These are phyloP conservation scores for Butastur rufipennis DNA, from an alignment of 2,113 vertebrate genomes.

Conservation along the genomic window DNA sequence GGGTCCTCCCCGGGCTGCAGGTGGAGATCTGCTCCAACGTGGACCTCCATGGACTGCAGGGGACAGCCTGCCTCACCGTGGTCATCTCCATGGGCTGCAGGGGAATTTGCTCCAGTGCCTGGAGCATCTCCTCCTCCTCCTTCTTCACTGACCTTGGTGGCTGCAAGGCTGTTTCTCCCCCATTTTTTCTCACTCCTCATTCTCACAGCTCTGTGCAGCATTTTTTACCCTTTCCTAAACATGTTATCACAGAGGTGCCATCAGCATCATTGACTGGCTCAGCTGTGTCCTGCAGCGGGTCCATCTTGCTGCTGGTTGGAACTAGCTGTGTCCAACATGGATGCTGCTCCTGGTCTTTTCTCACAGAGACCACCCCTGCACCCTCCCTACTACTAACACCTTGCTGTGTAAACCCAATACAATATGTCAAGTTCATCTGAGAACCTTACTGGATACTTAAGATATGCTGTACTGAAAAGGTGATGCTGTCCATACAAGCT, in stretches of 20 bases:
- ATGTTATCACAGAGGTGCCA: not conserved
- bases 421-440: not conserved
- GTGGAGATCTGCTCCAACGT: not conserved
- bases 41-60: not conserved
- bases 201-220: not conserved
- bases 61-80: not conserved
- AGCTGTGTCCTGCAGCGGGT: not conserved
- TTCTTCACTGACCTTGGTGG: not conserved
- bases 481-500: not conserved
- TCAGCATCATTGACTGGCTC: not conserved
- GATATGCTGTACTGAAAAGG: not conserved
- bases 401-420: not conserved
- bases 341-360: not conserved
- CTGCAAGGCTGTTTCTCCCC: not conserved
- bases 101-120: fast-evolving
- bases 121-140: not conserved
- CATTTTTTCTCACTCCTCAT: not conserved
- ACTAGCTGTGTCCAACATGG: not conserved
- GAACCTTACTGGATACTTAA: not conserved
- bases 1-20: fast-evolving
- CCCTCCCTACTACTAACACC: not conserved
- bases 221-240: not conserved
- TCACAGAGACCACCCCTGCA: not conserved
- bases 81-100: not conserved
- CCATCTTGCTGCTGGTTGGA: not conserved